Conservation (phyloP, 2,888 invertebrate species). For the Aphidoletes aphidimyza region DNA sequence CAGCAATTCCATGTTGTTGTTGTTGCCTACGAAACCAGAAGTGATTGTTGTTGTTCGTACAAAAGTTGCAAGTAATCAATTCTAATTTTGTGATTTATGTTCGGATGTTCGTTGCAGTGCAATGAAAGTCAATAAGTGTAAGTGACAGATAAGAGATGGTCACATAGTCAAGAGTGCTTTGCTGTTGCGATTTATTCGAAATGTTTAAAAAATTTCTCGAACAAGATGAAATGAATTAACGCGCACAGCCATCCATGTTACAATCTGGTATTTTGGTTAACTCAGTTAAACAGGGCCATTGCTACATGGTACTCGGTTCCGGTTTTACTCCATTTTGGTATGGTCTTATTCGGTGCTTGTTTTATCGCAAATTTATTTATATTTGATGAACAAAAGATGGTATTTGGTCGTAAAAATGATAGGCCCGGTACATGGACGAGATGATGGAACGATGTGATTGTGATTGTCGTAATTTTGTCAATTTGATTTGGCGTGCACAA, state of each 20-base stretch:
- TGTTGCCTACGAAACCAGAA: too few relatives aligned
- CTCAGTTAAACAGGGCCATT: not conserved
- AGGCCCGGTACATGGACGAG: not conserved
- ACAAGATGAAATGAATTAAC: too few relatives aligned
- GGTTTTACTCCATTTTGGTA: not conserved
- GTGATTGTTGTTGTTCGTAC: too few relatives aligned
- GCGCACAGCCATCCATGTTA: too few relatives aligned
- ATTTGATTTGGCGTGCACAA: not conserved
- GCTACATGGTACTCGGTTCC: not conserved
- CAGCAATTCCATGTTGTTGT: too few relatives aligned
- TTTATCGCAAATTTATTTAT: constrained; percentile 42
- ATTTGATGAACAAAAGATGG: constrained; percentile 49
- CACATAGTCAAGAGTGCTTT: not conserved
- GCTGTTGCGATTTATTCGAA: too few relatives aligned
- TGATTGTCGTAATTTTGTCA: not conserved
- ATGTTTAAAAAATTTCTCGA: too few relatives aligned
- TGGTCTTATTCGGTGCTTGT: not conserved
- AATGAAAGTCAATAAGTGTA: constrained; percentile 33
- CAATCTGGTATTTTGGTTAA: too few relatives aligned
- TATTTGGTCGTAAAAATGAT: constrained; percentile 14
- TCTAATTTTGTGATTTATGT: constrained; percentile 45
- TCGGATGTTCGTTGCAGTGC: not conserved
- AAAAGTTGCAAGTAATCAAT: not conserved
- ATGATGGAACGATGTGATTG: not conserved
- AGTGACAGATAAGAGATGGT: constrained; percentile 14